Evolutionary conservation across 2,113 vertebrate genomes (phyloP).

Genomic region (Mystacornis crossleyi): DNA sequence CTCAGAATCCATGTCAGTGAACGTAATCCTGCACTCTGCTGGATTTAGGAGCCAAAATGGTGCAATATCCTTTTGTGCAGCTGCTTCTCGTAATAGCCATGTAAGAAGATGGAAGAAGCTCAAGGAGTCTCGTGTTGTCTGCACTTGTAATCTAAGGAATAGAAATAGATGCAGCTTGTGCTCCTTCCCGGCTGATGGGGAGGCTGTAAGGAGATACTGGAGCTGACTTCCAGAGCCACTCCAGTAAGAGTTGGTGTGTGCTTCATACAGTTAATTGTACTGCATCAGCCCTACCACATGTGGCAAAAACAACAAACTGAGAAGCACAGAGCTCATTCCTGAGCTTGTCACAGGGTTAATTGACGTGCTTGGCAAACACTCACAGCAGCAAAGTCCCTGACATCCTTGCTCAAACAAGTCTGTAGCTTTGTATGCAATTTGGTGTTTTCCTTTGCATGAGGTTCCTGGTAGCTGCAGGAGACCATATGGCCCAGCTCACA

Average conservation of each 20-base stretch:
- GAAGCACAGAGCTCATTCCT: background rate
- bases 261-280: background rate
- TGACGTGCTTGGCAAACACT: background rate
- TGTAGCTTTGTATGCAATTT: background rate
- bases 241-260: background rate
- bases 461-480: background rate
- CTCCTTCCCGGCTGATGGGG: background rate
- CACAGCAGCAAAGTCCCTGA: background rate
- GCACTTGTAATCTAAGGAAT: conserved; percentile 8
- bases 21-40: background rate
- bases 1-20: conserved; percentile 12
- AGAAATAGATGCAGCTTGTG: background rate
- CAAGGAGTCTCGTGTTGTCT: conserved; percentile 5
- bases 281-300: background rate
- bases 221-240: background rate
- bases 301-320: background rate
- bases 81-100: background rate
- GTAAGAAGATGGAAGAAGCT: conserved; percentile 26
- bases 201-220: background rate
- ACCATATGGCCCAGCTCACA: background rate
- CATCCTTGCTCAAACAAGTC: background rate
- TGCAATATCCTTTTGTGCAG: background rate
- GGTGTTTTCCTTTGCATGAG: background rate
- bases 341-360: background rate
- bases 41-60: conserved; percentile 4